phyloP scores from a whole-genome alignment of 1,140 invertebrate species.

The Trichonephila clavipes region DNA sequence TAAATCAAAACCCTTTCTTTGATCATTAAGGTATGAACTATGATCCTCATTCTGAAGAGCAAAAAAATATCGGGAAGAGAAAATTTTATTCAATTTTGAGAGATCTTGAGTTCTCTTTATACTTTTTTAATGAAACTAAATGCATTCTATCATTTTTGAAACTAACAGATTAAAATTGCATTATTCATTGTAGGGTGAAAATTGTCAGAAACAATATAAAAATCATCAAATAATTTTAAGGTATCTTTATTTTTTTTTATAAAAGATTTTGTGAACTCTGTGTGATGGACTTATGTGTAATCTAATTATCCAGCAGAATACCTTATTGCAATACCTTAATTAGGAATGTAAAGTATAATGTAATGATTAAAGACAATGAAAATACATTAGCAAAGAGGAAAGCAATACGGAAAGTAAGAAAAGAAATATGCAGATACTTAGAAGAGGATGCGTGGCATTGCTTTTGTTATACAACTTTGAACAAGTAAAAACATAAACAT shows the following conservation, averaged over 20 bases:
- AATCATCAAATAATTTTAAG: neutral
- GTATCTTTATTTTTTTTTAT: neutral
- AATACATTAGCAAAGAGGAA: neutral
- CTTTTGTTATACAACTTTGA: too few relatives aligned
- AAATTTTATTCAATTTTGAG: neutral
- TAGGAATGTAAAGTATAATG: neutral
- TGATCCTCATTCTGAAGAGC: neutral
- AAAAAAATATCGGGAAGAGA: neutral
- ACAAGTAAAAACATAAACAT: too few relatives aligned
- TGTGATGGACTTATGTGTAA: neutral
- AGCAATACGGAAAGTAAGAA: neutral
- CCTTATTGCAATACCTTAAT: neutral
- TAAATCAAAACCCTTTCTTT: slow-evolving; percentile 36
- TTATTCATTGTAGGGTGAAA: neutral
- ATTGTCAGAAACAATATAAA: neutral
- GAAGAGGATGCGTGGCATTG: too few relatives aligned
- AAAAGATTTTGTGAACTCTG: neutral
- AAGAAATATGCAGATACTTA: too few relatives aligned
- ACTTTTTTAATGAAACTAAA: neutral
- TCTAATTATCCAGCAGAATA: neutral
- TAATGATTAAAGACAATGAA: neutral
- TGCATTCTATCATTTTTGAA: neutral
- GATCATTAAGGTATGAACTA: slow-evolving; percentile 32
- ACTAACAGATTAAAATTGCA: slow-evolving; percentile 2
- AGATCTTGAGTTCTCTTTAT: neutral